Conservation (phyloP, 2,113 vertebrate species). For the Rhinopomastus cyanomelas region DNA sequence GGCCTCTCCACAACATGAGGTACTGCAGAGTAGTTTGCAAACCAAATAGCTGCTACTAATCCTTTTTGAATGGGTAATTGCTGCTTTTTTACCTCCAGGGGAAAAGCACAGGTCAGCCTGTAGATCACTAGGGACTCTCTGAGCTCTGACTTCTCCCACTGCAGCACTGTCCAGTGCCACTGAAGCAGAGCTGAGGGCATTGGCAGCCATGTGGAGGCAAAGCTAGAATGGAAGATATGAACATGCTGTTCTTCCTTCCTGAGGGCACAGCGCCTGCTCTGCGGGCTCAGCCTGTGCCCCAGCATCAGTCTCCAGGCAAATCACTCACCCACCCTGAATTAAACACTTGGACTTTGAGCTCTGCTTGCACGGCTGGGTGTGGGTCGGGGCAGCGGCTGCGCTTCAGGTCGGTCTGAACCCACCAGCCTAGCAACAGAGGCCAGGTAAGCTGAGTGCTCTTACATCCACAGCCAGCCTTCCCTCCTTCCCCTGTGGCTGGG, state of each 20-base stretch:
- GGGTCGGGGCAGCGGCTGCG: background rate
- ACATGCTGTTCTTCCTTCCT: background rate
- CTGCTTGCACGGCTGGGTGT: background rate
- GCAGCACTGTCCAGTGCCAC: background rate
- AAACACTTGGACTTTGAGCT: conserved; percentile 20
- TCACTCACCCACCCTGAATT: background rate
- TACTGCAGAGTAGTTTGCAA: background rate
- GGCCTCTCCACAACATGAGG: background rate
- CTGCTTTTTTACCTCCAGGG: background rate
- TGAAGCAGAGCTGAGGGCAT: background rate
- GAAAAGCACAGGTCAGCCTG: background rate
- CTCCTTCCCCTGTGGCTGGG: background rate
- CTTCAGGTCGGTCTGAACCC: background rate
- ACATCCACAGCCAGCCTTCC: background rate
- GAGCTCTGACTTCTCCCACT: background rate
- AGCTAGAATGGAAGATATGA: background rate
- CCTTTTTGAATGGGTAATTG: background rate
- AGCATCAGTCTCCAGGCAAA: background rate
- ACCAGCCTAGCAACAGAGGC: background rate
- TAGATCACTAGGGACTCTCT: background rate
- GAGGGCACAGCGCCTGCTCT: background rate
- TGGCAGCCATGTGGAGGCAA: background rate
- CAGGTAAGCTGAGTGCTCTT: background rate
- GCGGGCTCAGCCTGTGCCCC: background rate
- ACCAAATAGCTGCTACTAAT: background rate